These are phyloP conservation scores for Cyphomyrus discorhynchus DNA, from an alignment of 2,113 vertebrate genomes.

Conservation along the genomic window DNA sequence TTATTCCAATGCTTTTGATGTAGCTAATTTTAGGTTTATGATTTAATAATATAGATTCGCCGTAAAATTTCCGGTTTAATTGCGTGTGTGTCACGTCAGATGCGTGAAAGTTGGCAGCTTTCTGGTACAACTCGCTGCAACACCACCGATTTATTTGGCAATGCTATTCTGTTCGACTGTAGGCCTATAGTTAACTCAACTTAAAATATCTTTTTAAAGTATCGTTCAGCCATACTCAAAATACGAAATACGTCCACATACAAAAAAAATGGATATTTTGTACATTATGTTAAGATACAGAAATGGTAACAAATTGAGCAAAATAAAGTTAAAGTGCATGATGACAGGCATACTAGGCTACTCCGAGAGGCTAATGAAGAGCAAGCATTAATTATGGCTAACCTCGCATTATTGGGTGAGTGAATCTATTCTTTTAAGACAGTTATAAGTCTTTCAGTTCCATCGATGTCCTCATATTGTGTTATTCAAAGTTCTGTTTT, in stretches of 20 bases:
- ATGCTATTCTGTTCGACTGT: background rate
- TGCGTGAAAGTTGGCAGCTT: background rate
- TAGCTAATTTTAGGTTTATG: too few relatives aligned
- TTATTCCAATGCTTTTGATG: too few relatives aligned
- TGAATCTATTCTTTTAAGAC: background rate
- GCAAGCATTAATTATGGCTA: background rate
- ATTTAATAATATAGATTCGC: too few relatives aligned
- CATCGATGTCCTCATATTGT: background rate
- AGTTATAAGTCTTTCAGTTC: background rate
- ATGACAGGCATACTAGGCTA: background rate
- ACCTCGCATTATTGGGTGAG: background rate
- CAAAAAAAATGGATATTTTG: background rate
- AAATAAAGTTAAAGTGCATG: background rate
- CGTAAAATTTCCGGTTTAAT: too few relatives aligned
- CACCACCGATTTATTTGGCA: background rate
- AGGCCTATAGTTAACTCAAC: background rate
- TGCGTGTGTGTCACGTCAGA: too few relatives aligned
- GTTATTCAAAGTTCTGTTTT: background rate
- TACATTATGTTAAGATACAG: background rate
- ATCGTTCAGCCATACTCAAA: background rate
- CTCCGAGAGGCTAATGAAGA: background rate
- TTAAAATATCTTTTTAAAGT: background rate
- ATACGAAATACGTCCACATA: background rate
- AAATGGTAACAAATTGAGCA: background rate
- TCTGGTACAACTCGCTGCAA: background rate